phyloP scores from a whole-genome alignment of 2,888 invertebrate genomes.

The Phania funesta region DNA sequence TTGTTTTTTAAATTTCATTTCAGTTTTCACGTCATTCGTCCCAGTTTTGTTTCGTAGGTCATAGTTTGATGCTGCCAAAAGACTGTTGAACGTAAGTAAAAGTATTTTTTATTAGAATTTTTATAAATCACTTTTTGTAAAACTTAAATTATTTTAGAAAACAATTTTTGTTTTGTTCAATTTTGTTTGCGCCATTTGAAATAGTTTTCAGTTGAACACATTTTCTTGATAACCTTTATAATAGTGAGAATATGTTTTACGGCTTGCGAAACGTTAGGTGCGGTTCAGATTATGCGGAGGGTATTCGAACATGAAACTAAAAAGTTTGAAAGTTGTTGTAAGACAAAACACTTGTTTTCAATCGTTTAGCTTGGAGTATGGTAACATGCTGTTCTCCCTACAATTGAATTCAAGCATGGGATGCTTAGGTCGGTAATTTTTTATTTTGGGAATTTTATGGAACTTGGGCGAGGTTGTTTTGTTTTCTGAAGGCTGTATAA shows the following conservation, averaged over 20 bases:
- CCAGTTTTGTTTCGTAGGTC: not conserved
- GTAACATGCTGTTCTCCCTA: too few relatives aligned
- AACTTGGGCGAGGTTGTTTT: too few relatives aligned
- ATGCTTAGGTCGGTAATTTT: too few relatives aligned
- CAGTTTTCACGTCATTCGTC: not conserved
- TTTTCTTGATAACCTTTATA: not conserved
- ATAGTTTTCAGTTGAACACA: not conserved
- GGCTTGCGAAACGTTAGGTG: not conserved
- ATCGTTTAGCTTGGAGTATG: too few relatives aligned
- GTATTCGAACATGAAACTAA: too few relatives aligned
- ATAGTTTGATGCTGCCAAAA: slow-evolving; percentile 8
- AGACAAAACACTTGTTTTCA: too few relatives aligned
- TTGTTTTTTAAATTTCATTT: not conserved
- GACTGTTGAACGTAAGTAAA: not conserved
- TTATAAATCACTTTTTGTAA: not conserved
- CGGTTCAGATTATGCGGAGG: too few relatives aligned
- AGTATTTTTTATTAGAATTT: not conserved
- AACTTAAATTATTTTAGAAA: not conserved
- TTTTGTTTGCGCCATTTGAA: not conserved
- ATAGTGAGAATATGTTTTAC: not conserved
- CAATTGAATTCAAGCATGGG: too few relatives aligned
- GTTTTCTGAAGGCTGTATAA: too few relatives aligned
- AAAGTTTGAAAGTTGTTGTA: too few relatives aligned
- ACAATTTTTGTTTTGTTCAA: not conserved
- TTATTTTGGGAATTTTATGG: too few relatives aligned